These are phyloP conservation scores for Serilophus lunatus DNA, from an alignment of 2,113 vertebrate species.

Conservation along the genomic window DNA sequence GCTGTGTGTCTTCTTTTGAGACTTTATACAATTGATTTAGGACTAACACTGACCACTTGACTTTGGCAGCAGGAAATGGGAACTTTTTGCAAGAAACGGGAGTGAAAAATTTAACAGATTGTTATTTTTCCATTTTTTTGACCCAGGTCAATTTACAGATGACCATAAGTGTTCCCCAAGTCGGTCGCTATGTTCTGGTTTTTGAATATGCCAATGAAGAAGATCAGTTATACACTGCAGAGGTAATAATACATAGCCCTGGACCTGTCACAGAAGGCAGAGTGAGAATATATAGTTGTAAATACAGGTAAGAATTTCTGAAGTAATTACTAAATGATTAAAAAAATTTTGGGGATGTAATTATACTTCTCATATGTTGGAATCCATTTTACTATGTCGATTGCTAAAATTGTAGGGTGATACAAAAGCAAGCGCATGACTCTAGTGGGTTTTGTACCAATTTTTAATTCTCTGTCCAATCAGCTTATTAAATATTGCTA, in stretches of 20 bases:
- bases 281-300: conserved; percentile 87
- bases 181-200: conserved; percentile 79
- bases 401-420: not conserved
- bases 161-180: conserved; percentile 74
- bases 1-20: not conserved
- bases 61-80: not conserved
- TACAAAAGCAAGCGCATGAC: not conserved
- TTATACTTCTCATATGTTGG: not conserved
- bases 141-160: conserved; percentile 80
- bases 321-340: not conserved
- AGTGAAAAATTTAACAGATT: not conserved
- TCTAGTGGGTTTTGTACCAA: not conserved
- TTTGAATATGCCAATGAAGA: conserved; percentile 84
- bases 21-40: not conserved
- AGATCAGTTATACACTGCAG: conserved; percentile 66
- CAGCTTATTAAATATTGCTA: not conserved
- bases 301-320: conserved; percentile 79
- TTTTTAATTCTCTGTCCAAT: not conserved
- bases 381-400: not conserved
- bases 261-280: conserved; percentile 64
- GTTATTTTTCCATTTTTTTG: not conserved
- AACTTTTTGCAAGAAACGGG: not conserved
- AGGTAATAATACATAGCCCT: conserved; percentile 66
- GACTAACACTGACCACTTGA: not conserved
- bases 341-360: not conserved